phyloP scores from a whole-genome alignment of 2,888 invertebrate species.

The Drosophila glabriapex region DNA sequence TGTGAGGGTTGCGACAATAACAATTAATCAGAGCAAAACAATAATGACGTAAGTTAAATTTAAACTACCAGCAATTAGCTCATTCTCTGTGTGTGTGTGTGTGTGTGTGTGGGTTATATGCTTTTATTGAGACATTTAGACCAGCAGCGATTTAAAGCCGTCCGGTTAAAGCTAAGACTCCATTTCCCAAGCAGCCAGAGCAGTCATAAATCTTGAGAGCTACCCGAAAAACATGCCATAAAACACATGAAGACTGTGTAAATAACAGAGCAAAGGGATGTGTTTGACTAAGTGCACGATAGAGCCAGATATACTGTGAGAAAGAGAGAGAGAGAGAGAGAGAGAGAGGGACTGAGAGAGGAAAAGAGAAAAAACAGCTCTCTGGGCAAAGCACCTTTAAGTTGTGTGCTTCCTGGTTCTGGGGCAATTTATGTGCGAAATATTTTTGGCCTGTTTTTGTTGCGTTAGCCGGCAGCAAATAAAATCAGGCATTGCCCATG shows the following conservation, averaged over 20 bases:
- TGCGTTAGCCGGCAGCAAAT: constrained; percentile 39
- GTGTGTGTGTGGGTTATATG: constrained; percentile 27
- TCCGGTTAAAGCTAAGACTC: constrained; percentile 42
- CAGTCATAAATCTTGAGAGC: constrained; percentile 61
- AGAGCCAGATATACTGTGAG: constrained; percentile 1
- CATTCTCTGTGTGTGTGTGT: constrained; percentile 8
- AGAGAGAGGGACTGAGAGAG: constrained; percentile 9
- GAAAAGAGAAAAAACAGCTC: constrained; percentile 16
- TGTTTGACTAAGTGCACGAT: constrained; percentile 18
- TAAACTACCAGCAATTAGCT: constrained; percentile 38
- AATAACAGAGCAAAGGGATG: constrained; percentile 60
- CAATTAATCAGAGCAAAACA: constrained; percentile 36
- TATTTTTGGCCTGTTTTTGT: constrained; percentile 38
- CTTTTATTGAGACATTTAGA: constrained; percentile 56
- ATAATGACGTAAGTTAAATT: constrained; percentile 26
- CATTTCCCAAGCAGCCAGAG: constrained; percentile 39
- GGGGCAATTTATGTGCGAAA: constrained; percentile 76
- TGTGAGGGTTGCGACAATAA: constrained; percentile 34
- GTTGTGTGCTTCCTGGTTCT: constrained; percentile 31
- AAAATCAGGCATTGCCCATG: constrained; percentile 63
- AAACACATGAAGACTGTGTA: constrained; percentile 79
- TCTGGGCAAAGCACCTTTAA: constrained; percentile 49
- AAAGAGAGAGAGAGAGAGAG: constrained; percentile 7
- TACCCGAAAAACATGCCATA: constrained; percentile 72
- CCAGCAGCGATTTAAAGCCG: constrained; percentile 44